Percentiles rank a stretch among this genome's conserved stretches.
phyloP scores from a whole-genome alignment of 2,888 invertebrate species.

The Polylopha cassiicola region DNA sequence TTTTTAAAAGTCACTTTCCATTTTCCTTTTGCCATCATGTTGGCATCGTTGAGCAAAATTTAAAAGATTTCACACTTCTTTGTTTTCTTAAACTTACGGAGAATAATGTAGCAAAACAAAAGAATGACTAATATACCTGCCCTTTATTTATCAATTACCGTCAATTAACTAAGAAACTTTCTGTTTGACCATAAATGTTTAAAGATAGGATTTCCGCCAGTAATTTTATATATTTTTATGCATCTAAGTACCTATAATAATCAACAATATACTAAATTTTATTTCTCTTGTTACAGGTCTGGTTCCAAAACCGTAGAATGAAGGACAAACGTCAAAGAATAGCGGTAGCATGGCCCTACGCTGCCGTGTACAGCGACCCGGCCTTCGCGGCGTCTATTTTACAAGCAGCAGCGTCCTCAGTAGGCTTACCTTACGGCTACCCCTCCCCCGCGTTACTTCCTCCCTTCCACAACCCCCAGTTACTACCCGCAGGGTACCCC shows the following conservation, averaged over 20 bases:
- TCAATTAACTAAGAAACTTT: too few species aligned
- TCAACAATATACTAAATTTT: background rate
- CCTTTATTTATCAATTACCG: too few species aligned
- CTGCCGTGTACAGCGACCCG: slow-evolving; percentile 95
- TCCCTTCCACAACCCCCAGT: slow-evolving; percentile 75
- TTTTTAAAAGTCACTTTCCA: too few species aligned
- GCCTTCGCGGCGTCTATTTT: slow-evolving; percentile 94
- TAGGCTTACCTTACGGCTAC: slow-evolving; percentile 80
- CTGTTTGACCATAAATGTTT: too few species aligned
- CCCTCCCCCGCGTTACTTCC: slow-evolving; percentile 78
- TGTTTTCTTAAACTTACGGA: too few species aligned
- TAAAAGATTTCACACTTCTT: too few species aligned
- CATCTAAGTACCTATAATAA: background rate
- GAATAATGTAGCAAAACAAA: too few species aligned
- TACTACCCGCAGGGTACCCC: slow-evolving; percentile 75
- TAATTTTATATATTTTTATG: background rate
- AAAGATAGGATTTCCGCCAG: too few species aligned
- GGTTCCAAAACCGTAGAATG: slow-evolving; percentile 98
- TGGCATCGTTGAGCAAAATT: too few species aligned
- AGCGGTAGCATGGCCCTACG: slow-evolving; percentile 96
- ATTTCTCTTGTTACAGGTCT: slow-evolving; percentile 92
- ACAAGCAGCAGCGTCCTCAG: slow-evolving; percentile 90
- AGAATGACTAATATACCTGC: too few species aligned
- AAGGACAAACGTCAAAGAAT: slow-evolving; percentile 98
- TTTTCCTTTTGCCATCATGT: too few species aligned